phyloP scores from a whole-genome alignment of 2,113 vertebrate genomes.

The Periophthalmodon schlosseri region DNA sequence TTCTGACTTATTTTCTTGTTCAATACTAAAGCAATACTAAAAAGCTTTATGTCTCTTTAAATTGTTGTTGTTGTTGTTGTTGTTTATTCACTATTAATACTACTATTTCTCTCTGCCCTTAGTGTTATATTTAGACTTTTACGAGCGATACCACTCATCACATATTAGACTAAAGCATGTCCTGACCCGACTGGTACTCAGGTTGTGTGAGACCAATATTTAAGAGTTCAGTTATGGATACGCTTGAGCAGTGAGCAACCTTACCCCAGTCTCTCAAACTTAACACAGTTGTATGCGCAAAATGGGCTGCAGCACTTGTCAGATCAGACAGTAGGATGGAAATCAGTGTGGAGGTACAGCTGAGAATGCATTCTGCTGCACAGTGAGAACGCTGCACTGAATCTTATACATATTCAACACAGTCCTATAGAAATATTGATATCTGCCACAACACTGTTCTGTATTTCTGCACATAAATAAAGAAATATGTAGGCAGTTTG shows the following conservation, averaged over 20 bases:
- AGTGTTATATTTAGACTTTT: background rate
- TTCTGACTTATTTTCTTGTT: too few species aligned
- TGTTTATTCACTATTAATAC: background rate
- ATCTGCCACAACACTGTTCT: background rate
- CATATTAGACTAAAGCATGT: background rate
- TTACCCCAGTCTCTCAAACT: constrained; percentile 3
- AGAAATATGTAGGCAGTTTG: background rate
- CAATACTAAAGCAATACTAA: too few species aligned
- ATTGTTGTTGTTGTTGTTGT: background rate
- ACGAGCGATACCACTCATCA: background rate
- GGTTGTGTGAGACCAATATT: constrained; percentile 11
- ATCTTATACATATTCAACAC: constrained; percentile 32
- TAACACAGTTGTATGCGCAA: constrained; percentile 9
- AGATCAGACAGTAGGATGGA: constrained; percentile 21
- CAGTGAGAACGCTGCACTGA: constrained; percentile 23
- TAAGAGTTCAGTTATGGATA: constrained; percentile 13
- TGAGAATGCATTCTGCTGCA: constrained; percentile 41
- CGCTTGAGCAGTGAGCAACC: constrained; percentile 21
- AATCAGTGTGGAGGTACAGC: constrained; percentile 29
- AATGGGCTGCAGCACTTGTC: constrained; percentile 38
- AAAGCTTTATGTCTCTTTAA: background rate
- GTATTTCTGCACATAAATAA: background rate
- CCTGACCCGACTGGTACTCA: background rate
- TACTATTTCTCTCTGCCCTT: background rate
- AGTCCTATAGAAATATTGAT: background rate